Base-by-base conservation (phyloP, 2,797 vertebrate genomes). In the Lacerta bilineata region DNA sequence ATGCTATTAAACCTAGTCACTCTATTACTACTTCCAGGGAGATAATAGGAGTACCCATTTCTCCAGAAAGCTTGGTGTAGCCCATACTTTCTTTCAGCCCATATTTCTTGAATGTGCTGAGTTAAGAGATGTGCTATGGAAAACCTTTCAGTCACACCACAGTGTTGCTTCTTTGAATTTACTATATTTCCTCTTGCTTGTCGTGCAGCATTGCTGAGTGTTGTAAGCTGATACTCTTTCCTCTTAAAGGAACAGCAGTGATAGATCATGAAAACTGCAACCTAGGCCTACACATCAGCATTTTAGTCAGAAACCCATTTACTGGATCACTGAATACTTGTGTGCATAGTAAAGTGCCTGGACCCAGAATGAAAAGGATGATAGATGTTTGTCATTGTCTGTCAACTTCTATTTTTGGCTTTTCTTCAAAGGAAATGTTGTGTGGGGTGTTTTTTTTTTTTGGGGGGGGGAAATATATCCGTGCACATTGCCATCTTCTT, bases 51-150 rank as follows among this genome's bases (percentile, higher is more conserved):
- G 66, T 68, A 64, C 17, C 59, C 46, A 10, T 68, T 87, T 87
- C 23, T 87, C 41, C 71, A 76, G 46, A 87, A 71, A 66, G 10
- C 11, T 59, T 82, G 85, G 66, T 46, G 29, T 87, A 55, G 80
- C 18, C n/a, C 71, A 82, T 75, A 59, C 33, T 80, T 72, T 75
- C 33, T 33, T 33, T 33, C 33, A 33, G 33, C 1, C 33, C 33
- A 33, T 8, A 76, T 76, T 75, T 81, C 10, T 74, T 64, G 27
- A 2, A n/a, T 75, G 9, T 55, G 41, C 23, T 87, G 46, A 55
- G 50, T 59, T 55, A 64, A 55, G 5, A 18, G 29, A 33, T 85
- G n/a, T 85, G 74, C 10, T 15, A 43, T 55, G 55, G 69, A 11
- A 11, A 85, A 20, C 29, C 27, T 76, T 64, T 80, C 46, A 80